A percentile compares a stretch with the other conserved stretches of the same genome.
phyloP scores from a whole-genome alignment of 2,113 vertebrate species.

The Stigmatopora argus region DNA sequence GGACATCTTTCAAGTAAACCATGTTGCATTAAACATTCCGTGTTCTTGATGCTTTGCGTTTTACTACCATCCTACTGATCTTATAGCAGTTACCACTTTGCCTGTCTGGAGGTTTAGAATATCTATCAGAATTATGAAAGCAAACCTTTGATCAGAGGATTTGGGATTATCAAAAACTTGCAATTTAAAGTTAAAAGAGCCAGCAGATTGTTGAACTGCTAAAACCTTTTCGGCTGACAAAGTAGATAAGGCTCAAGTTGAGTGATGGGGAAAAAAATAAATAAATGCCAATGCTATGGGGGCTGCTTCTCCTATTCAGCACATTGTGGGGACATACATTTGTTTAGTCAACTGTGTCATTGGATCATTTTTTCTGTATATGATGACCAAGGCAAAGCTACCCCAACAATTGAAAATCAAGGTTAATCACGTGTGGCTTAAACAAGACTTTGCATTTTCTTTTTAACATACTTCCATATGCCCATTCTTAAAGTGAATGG shows the following conservation, averaged over 20 bases:
- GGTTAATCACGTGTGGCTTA: not conserved
- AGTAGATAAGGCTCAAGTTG: conserved; percentile 55
- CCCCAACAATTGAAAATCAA: not conserved
- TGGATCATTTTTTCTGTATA: not conserved
- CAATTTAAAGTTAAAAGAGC: conserved; percentile 58
- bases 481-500: conserved; percentile 17
- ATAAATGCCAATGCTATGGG: conserved; percentile 18
- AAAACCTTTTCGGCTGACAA: conserved; percentile 56
- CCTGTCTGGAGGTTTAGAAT: conserved; percentile 45
- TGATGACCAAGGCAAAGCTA: not conserved
- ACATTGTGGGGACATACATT: not conserved
- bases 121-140: conserved; percentile 54
- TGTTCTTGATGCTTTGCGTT: conserved; percentile 18
- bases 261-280: conserved; percentile 28
- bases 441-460: conserved; percentile 22
- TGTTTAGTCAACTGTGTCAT: conserved; percentile 1
- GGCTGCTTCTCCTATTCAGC: not conserved
- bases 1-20: conserved; percentile 17
- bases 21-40: conserved; percentile 21
- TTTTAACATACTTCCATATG: conserved; percentile 21
- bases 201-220: conserved; percentile 52
- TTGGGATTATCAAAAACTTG: conserved; percentile 63
- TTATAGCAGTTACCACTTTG: conserved; percentile 39
- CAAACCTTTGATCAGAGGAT: conserved; percentile 62
- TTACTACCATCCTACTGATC: conserved; percentile 23